Evolutionary conservation across 1,140 invertebrate species (phyloP).

Genomic region (Mya arenaria): DNA sequence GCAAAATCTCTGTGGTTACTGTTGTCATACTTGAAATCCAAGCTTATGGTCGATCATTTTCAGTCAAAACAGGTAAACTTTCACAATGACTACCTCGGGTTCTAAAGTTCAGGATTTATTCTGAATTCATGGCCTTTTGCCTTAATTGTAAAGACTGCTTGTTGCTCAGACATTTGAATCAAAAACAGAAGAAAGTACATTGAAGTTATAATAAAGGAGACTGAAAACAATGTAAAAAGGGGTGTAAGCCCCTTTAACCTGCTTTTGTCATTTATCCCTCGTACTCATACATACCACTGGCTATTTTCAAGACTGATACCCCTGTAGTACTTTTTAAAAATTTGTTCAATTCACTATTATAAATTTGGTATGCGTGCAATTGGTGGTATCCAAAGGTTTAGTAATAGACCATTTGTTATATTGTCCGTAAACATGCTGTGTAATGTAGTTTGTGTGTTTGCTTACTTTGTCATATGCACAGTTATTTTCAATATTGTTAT

Average conservation of each 20-base stretch:
- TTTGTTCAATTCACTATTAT: too few relatives aligned
- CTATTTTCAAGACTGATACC: too few relatives aligned
- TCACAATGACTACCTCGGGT: too few relatives aligned
- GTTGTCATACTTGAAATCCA: constrained; percentile 55
- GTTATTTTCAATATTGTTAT: background rate
- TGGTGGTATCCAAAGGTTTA: too few relatives aligned
- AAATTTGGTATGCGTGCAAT: too few relatives aligned
- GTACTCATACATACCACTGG: too few relatives aligned
- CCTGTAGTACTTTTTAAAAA: too few relatives aligned
- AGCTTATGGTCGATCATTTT: constrained; percentile 25
- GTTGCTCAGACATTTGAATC: background rate
- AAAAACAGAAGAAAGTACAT: background rate
- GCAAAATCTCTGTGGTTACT: constrained; percentile 62
- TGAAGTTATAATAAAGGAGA: too few relatives aligned
- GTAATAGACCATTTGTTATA: too few relatives aligned
- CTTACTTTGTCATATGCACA: background rate
- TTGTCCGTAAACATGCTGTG: too few relatives aligned
- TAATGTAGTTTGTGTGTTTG: too few relatives aligned
- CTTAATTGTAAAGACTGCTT: background rate
- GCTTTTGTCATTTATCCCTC: too few relatives aligned
- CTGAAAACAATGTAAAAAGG: background rate
- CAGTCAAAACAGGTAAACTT: constrained; percentile 43
- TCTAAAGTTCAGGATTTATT: background rate
- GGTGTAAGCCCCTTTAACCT: background rate
- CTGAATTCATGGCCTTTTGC: background rate